Evolutionary conservation across 2,113 vertebrate genomes (phyloP).

Genomic region (Cyanistes caeruleus): DNA sequence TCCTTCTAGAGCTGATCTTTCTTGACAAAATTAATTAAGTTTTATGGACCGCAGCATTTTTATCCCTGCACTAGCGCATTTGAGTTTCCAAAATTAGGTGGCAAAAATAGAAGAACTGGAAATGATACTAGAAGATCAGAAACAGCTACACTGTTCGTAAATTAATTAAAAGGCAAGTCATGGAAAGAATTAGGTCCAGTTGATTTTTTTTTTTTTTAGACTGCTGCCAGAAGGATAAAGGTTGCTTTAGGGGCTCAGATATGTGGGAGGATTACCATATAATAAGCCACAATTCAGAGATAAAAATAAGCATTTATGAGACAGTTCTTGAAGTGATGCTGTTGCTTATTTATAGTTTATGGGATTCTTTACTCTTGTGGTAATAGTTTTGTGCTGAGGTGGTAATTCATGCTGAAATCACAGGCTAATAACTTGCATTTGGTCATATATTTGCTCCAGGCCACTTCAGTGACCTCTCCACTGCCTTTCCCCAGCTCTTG

Average conservation of each 20-base stretch:
- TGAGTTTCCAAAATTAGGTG: conserved; percentile 7
- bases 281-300: not conserved
- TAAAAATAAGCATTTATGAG: not conserved
- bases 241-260: not conserved
- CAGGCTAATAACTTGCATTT: not conserved
- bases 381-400: not conserved
- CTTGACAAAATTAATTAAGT: conserved; percentile 48
- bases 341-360: not conserved
- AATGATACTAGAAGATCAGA: not conserved
- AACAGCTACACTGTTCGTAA: not conserved
- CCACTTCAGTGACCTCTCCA: not conserved
- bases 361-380: not conserved
- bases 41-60: conserved; percentile 39
- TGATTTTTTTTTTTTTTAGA: not conserved
- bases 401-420: not conserved
- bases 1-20: conserved; percentile 31
- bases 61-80: not conserved
- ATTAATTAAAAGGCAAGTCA: not conserved
- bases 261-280: not conserved
- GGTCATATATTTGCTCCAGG: not conserved
- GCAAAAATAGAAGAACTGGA: conserved; percentile 18
- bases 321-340: not conserved
- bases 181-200: not conserved
- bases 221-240: not conserved
- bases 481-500: not conserved